Evolutionary conservation across 2,113 vertebrate genomes (phyloP), one percentile per base, ranked within the genome.

Genomic region (Eulemur rufifrons): DNA sequence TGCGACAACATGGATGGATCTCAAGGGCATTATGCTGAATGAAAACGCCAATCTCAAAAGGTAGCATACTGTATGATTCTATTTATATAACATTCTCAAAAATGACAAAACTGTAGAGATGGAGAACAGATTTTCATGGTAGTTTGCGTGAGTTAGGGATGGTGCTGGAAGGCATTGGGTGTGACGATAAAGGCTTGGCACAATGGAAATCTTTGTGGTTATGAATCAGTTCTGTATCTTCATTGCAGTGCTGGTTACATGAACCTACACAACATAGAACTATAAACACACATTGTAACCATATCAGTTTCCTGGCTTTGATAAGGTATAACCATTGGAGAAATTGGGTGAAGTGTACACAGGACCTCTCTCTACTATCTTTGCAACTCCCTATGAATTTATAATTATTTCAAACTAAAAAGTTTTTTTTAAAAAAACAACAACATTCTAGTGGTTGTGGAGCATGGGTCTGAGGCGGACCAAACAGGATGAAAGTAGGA

Each of bases 11-110:
- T 69, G 74, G 37, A 77, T 91, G 47, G 37, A 71, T 91, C 69
- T 54, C 15, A 77, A 71, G 45, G 27, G 32, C 17, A 42, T 77
- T 81, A 87, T 91, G 34, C 69, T 64, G 20, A 50, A 7, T 91
- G 71, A 73, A 97, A 94, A 95, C 83, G 68, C 29, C 32, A 63
- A 12, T 78, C 77, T 88, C 42, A 87, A 80, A 95, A 90, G 71
- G 27, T 94, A n/a, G 6, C 8, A 73, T 73, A 71, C 25, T 78
- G 8, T 94, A n/a, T n/a, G 17, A 73, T 84, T 78, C 39, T 20
- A 45, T 78, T 94, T 85, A 85, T 64, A 71, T 89, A 61, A 77
- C 52, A 78, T 71, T 89, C 50, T 93, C 85, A 77, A 77, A 42
- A 42, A n/a, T 83, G 85, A 88, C 59, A 95, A 84, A 89, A 83